Conservation (phyloP, 2,113 vertebrate species). For the Ciconia boyciana region DNA sequence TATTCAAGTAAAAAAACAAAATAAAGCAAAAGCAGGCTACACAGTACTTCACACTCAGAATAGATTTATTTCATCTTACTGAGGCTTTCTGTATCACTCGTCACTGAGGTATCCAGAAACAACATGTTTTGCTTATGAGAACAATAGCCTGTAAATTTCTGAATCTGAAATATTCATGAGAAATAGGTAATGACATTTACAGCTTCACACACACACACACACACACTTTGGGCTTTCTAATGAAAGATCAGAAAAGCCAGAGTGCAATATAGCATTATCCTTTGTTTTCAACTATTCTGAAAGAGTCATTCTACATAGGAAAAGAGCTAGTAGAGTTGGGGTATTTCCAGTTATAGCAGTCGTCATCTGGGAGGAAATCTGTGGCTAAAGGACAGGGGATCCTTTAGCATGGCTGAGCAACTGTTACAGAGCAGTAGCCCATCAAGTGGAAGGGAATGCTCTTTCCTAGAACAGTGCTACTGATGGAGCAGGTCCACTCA, state of each 20-base stretch:
- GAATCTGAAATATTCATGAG: conserved; percentile 48
- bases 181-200: conserved; percentile 35
- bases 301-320: not conserved
- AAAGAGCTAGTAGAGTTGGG: not conserved
- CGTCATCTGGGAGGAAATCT: not conserved
- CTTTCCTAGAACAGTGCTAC: not conserved
- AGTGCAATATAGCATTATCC: not conserved
- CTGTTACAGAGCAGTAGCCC: not conserved
- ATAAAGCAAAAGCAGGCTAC: not conserved
- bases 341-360: not conserved
- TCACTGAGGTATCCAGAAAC: conserved; percentile 18
- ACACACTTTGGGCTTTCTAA: not conserved
- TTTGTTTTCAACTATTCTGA: not conserved
- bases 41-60: not conserved
- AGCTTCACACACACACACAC: not conserved
- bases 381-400: not conserved
- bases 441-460: not conserved
- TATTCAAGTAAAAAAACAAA: not conserved
- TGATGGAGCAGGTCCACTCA: not conserved
- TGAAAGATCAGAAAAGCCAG: not conserved
- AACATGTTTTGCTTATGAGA: conserved; percentile 25
- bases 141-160: conserved; percentile 45
- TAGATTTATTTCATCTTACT: not conserved
- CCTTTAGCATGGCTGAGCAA: not conserved
- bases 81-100: not conserved